Base-by-base conservation (phyloP, 2,113 vertebrate species). In the Rutilus rutilus region DNA sequence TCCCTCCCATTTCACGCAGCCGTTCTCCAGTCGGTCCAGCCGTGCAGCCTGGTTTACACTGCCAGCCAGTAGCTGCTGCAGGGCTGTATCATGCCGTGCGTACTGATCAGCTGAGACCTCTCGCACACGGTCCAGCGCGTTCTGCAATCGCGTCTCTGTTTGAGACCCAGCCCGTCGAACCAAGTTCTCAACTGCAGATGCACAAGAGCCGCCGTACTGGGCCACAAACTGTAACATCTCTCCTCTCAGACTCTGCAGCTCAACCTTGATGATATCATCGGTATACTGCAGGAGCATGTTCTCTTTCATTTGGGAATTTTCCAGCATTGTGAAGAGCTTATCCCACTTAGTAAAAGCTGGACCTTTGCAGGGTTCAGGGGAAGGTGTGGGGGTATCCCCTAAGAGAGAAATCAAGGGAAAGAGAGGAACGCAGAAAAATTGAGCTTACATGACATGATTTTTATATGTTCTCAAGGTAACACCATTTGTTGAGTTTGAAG, bases 301-400 rank as follows among this genome's bases (percentile, higher is more conserved):
- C 93, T 99, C 96, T 78, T 96, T 95, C 98, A 99, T 99, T 93
- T 99, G 97, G 0, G 97, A 98, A 95, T 99, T 96, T 94, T 99
- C 98, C 82, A 99, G 92, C 97, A 98, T 98, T 76, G 95, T 96
- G 93, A 99, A 98, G 73, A 99, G 93, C 91, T 98, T 99, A 95
- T 99, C 97, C 98, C 98, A 99, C 86, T 96, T 94, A 3, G 92
- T 96, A 89, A 95, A 92, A 67, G 97, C 97, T n/a, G 57, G 60
- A 50, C 88, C 86, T 17, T 91, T 89, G 87, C 97, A 99, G 86
- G 96, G 96, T 1, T 75, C 5, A 21, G 90, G 33, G 23, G 89
- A 77, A 10, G 65, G 33, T 59, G 90, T 92, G 62, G 93, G 91
- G 67, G 77, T n/a, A 25, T 81, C 83, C 25, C 1, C 84, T 86